A percentile compares a stretch with the other conserved stretches of the same genome.
These are phyloP conservation scores for Chesias legatella DNA, from an alignment of 2,888 invertebrate species.

Conservation along the genomic window DNA sequence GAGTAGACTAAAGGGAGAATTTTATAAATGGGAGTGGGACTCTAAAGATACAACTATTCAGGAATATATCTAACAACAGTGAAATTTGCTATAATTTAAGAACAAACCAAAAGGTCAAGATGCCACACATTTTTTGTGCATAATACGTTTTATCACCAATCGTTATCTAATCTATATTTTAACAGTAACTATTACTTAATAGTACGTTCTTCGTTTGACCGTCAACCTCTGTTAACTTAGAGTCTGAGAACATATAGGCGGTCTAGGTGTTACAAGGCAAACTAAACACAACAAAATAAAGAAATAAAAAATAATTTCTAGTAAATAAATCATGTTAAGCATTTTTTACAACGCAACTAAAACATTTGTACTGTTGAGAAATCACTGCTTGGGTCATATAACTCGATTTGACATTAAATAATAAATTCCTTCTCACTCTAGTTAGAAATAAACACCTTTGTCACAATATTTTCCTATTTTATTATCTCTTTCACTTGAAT, in stretches of 20 bases:
- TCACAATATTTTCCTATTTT: no score
- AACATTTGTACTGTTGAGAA: slow-evolving; percentile 72
- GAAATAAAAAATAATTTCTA: slow-evolving; percentile 37
- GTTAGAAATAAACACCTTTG: no score
- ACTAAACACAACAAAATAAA: slow-evolving; percentile 40
- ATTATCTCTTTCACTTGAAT: no score
- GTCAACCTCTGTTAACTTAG: no score
- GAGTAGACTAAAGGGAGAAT: slow-evolving; percentile 62
- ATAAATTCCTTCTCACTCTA: background rate
- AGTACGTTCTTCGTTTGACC: background rate
- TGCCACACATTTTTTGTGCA: slow-evolving; percentile 22
- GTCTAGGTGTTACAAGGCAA: slow-evolving; percentile 11
- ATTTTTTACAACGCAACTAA: slow-evolving; percentile 50
- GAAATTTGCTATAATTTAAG: slow-evolving; percentile 18
- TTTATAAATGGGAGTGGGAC: slow-evolving; percentile 48
- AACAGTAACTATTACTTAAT: slow-evolving; percentile 4
- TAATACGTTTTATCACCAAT: slow-evolving; percentile 13
- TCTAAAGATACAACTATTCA: slow-evolving; percentile 43
- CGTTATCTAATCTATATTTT: slow-evolving; percentile 14
- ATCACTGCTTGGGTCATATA: slow-evolving; percentile 49
- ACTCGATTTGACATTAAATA: slow-evolving; percentile 29
- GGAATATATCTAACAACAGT: slow-evolving; percentile 39
- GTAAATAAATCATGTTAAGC: slow-evolving; percentile 53
- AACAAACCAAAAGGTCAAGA: slow-evolving; percentile 19
- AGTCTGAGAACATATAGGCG: no score